Base-by-base conservation (phyloP, 2,797 vertebrate genomes). In the Myotis planiceps region DNA sequence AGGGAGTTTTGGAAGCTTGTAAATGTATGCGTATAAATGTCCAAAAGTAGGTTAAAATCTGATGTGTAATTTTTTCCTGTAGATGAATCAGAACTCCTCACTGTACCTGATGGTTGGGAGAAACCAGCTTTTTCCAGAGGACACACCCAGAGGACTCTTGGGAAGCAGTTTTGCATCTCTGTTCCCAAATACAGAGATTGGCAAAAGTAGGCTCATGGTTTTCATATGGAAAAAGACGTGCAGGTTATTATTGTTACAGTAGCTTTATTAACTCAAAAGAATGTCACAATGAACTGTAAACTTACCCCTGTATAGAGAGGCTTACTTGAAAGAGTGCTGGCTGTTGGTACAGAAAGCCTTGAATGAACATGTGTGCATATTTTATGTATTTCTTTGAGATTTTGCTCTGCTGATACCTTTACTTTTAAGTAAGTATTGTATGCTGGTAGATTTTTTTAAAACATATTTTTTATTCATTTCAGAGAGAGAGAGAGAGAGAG, bases 131-230 rank as follows among this genome's bases (percentile, higher is more conserved):
- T 99, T 97, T 99, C 98, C 8, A 99, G 99, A 99, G 0, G 99
- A 99, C 98, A 99, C 99, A 83, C 99, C 99, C 16, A 99, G 97
- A 3, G 99, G 99, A 4, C 97, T 99, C 27, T 96, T 99, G 98
- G 99, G 99, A 97, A 99, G 99, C 98, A 99, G 99, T 97, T 99
- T 99, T 90, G 99, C 99, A n/a, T 99, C 99, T 0, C 98, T 99
- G 7, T 99, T 99, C 86, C 99, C 99, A 99, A 99, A 80, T 99
- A 99, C 65, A 99, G 99, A 29, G 71, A 29, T 19, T 29, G 42
- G 27, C 71, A 47, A n/a, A n/a, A 27, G 71, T 45, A 45, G 69
- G 69, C 42, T 45, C 42, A 72, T 13, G 69, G n/a, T 29, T 42
- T 42, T 29, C 9, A 27, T 29, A 72, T 29, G 39, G 25, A 29